A percentile compares a stretch with the other conserved stretches of the same genome.
Conservation (phyloP, 2,797 vertebrate genomes). For the Argentina silus region DNA sequence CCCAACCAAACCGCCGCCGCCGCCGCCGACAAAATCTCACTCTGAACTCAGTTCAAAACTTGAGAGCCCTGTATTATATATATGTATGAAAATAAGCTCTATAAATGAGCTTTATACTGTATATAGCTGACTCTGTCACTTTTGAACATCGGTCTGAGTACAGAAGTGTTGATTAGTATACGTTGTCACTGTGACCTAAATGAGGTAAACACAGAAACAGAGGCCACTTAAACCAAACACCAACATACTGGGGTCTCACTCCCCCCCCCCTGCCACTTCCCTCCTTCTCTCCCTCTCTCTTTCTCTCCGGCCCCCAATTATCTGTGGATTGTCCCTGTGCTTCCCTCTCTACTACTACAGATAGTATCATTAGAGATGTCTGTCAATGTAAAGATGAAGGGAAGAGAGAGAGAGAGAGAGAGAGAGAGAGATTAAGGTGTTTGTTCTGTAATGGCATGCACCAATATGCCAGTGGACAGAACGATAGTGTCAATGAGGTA, state of each 20-base stretch:
- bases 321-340: constrained; percentile 69
- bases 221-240: constrained; percentile 48
- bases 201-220: constrained; percentile 66
- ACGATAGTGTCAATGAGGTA: too few relatives aligned
- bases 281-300: constrained; percentile 22
- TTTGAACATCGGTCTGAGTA: constrained; percentile 22
- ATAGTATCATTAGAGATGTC: constrained; percentile 75
- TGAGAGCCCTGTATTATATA: too few relatives aligned
- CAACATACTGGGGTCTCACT: constrained; percentile 44
- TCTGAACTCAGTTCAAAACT: too few relatives aligned
- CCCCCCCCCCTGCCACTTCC: constrained; percentile 28
- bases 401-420: constrained; percentile 23
- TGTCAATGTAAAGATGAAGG: constrained; percentile 68
- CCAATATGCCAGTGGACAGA: neutral
- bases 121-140: constrained; percentile 14
- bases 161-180: constrained; percentile 52
- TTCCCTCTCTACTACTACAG: constrained; percentile 54
- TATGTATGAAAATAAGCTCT: neutral
- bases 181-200: constrained; percentile 59
- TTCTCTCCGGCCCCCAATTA: constrained; percentile 68
- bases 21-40: too few relatives aligned
- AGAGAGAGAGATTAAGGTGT: constrained; percentile 36
- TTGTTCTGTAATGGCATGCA: constrained; percentile 36
- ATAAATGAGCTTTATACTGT: constrained; percentile 59
- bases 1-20: too few relatives aligned